Conservation (phyloP, 1,140 invertebrate genomes). For the Plutomurus gul region DNA sequence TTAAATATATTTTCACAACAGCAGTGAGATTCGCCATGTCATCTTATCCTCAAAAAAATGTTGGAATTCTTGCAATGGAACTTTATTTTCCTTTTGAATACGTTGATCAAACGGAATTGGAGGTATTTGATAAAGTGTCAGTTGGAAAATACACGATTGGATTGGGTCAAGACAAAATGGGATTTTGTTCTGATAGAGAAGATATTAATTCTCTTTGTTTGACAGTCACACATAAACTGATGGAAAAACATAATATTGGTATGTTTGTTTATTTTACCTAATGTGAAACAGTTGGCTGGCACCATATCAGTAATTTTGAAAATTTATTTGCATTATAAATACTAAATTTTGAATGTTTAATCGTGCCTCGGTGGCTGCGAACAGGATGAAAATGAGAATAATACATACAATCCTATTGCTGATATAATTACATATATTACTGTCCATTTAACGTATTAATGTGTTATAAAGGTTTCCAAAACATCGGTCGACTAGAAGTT, state of each 20-base stretch:
- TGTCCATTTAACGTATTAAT: not conserved
- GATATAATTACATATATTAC: not conserved
- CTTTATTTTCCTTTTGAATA: slow-evolving; percentile 90
- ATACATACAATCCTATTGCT: not conserved
- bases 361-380: too few species aligned
- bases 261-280: slow-evolving; percentile 29
- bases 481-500: slow-evolving; percentile 92
- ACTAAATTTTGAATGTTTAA: not conserved
- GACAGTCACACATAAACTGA: slow-evolving; percentile 82
- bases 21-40: not conserved
- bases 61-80: slow-evolving; percentile 93
- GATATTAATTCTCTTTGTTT: slow-evolving; percentile 95
- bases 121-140: slow-evolving; percentile 82
- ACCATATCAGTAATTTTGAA: too few species aligned
- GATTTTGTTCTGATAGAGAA: slow-evolving; percentile 95
- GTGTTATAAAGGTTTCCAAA: slow-evolving; percentile 62
- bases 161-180: slow-evolving; percentile 93
- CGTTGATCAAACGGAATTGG: slow-evolving; percentile 90
- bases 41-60: slow-evolving; percentile 61
- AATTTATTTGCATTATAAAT: not conserved
- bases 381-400: too few species aligned
- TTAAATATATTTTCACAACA: not conserved
- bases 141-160: slow-evolving; percentile 95
- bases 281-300: too few species aligned
- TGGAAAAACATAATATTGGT: slow-evolving; percentile 75